A percentile compares a stretch with the other conserved stretches of the same genome.
Evolutionary conservation across 2,113 vertebrate genomes (phyloP).

Genomic region (Cyanoderma ruficeps): DNA sequence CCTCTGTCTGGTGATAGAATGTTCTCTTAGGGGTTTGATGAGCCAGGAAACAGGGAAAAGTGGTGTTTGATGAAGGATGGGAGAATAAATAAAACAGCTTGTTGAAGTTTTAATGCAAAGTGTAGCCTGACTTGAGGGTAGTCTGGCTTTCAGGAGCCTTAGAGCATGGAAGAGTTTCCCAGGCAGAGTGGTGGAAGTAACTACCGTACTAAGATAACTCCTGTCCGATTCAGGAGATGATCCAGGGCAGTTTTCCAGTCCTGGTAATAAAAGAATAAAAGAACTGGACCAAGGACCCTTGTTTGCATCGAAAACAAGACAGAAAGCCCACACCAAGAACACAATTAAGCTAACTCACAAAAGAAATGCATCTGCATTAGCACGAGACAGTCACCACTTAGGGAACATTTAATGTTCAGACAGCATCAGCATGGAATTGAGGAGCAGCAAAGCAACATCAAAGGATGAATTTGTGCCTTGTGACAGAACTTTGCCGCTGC

Average conservation of each 20-base stretch:
- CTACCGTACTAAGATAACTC: background rate
- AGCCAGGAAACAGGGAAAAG: background rate
- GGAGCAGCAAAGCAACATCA: background rate
- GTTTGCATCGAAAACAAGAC: background rate
- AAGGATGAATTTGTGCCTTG: background rate
- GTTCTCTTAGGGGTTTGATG: background rate
- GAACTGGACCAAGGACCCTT: background rate
- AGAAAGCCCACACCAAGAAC: background rate
- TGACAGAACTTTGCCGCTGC: background rate
- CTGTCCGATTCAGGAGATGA: background rate
- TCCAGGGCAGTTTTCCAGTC: background rate
- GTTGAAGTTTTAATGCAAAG: background rate
- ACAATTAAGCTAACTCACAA: background rate
- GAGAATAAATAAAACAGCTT: background rate
- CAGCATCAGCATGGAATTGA: background rate
- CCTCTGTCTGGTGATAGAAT: background rate
- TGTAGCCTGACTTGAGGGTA: background rate
- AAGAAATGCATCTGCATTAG: constrained; percentile 45
- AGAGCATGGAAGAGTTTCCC: background rate
- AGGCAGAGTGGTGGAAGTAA: background rate
- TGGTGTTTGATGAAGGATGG: background rate
- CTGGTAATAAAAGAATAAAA: background rate
- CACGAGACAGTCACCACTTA: background rate
- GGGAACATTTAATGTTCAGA: background rate
- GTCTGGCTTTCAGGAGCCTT: background rate